A percentile compares a stretch with the other conserved stretches of the same genome.
phyloP scores from a whole-genome alignment of 2,113 vertebrate genomes.

The Prionailurus bengalensis region DNA sequence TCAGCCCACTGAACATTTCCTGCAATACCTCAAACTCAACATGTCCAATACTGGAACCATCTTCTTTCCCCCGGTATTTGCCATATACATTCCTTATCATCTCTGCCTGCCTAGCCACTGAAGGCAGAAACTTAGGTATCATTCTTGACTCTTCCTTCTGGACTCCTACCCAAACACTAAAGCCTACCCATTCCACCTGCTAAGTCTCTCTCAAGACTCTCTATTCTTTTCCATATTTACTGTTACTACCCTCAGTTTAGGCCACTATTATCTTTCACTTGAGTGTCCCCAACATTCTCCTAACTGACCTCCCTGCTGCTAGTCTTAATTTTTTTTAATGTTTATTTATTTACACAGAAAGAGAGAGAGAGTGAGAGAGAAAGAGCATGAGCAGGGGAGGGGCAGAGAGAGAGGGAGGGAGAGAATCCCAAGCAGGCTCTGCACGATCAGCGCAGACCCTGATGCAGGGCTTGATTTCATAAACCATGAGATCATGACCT shows the following conservation, averaged over 20 bases:
- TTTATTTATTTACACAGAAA: too few species aligned
- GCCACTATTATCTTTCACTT: not conserved
- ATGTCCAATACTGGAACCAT: not conserved
- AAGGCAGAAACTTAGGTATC: not conserved
- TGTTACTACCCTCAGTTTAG: not conserved
- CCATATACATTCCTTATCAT: not conserved
- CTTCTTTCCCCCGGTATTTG: not conserved
- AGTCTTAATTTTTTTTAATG: constrained; percentile 3
- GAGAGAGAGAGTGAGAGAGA: too few species aligned
- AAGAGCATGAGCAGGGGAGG: too few species aligned
- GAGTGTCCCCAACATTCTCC: not conserved
- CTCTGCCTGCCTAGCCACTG: not conserved
- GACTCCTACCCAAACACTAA: not conserved
- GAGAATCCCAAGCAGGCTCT: too few species aligned
- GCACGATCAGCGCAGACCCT: too few species aligned
- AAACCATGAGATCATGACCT: too few species aligned
- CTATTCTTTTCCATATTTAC: not conserved
- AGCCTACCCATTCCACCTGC: not conserved
- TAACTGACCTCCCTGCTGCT: not conserved
- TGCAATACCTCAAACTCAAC: constrained; percentile 35
- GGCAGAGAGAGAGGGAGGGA: too few species aligned
- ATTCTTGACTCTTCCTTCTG: not conserved
- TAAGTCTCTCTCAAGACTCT: not conserved
- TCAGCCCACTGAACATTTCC: not conserved
- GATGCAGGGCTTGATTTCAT: too few species aligned